Evolutionary conservation across 1,140 invertebrate genomes (phyloP).

Genomic region (Apis florea): DNA sequence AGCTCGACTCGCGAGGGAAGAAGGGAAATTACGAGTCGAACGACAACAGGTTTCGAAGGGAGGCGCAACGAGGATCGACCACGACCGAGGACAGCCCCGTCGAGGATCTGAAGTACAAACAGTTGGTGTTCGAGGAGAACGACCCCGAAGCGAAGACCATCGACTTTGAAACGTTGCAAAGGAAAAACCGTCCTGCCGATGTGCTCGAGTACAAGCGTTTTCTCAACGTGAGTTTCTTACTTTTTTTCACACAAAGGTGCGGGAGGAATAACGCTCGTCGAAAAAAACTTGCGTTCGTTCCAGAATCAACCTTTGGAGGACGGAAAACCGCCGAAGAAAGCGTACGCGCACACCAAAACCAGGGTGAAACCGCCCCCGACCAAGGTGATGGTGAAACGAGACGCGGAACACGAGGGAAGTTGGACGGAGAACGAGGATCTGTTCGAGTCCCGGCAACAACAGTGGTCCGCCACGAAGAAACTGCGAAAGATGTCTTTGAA

Average conservation of each 20-base stretch:
- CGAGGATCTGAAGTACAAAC: conserved; percentile 44
- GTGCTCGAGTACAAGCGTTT: conserved; percentile 72
- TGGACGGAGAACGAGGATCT: background rate
- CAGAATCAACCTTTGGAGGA: conserved; percentile 70
- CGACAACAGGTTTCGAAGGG: conserved; percentile 56
- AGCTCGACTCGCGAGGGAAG: background rate
- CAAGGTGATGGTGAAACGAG: conserved; percentile 71
- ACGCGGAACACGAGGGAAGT: conserved; percentile 12
- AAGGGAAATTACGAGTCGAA: conserved; percentile 13
- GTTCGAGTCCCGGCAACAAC: background rate
- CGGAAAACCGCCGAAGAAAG: conserved; percentile 68
- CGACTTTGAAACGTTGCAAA: conserved; percentile 65
- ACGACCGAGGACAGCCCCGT: conserved; percentile 37
- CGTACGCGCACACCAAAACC: conserved; percentile 59
- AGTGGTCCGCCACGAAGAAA: background rate
- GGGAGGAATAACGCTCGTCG: too few species aligned
- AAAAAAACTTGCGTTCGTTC: background rate
- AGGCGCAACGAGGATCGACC: background rate
- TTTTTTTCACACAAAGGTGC: too few species aligned
- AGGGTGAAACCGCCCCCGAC: conserved; percentile 61
- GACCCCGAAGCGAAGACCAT: conserved; percentile 59
- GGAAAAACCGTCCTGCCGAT: conserved; percentile 70
- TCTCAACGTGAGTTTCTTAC: conserved; percentile 62
- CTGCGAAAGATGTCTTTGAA: conserved; percentile 40
- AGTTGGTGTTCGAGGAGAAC: conserved; percentile 39